Conservation (phyloP, 2,888 invertebrate genomes). For the Cerastoderma edule region DNA sequence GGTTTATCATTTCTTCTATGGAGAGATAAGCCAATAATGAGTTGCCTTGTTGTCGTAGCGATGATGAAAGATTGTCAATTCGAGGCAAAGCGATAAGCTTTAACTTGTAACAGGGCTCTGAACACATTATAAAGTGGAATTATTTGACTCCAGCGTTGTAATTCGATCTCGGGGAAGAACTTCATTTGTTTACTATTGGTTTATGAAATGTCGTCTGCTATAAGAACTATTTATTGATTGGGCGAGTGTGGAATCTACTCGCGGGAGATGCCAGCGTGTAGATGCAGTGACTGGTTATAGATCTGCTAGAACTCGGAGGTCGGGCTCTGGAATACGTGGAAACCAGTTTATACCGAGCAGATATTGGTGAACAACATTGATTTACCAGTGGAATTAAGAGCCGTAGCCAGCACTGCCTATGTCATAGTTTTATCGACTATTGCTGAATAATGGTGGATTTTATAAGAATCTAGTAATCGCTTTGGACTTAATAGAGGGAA, state of each 20-base stretch:
- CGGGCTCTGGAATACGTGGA: slow-evolving; percentile 12
- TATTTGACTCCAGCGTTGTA: slow-evolving; percentile 11
- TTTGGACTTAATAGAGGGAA: slow-evolving; percentile 1
- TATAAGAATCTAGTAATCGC: neutral
- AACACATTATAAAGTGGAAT: no score
- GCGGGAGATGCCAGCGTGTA: slow-evolving; percentile 44
- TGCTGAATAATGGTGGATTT: slow-evolving; percentile 16
- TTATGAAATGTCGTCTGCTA: slow-evolving; percentile 47
- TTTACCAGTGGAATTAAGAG: slow-evolving; percentile 50
- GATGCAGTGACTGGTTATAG: slow-evolving; percentile 19
- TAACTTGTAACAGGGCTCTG: no score
- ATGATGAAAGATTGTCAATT: no score
- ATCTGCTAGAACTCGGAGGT: slow-evolving; percentile 18
- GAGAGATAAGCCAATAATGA: no score
- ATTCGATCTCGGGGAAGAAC: slow-evolving; percentile 19
- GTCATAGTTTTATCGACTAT: slow-evolving; percentile 3
- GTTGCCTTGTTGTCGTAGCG: no score
- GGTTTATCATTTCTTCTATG: no score
- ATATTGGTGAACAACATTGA: slow-evolving; percentile 54
- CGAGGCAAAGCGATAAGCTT: no score
- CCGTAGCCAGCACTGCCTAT: slow-evolving; percentile 28
- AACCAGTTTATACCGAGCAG: slow-evolving; percentile 34
- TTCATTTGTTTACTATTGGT: slow-evolving; percentile 25
- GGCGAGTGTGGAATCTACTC: slow-evolving; percentile 31
- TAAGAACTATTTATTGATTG: slow-evolving; percentile 46